Conservation (phyloP, 2,797 vertebrate genomes). For the Lindbergichthys nudifrons region DNA sequence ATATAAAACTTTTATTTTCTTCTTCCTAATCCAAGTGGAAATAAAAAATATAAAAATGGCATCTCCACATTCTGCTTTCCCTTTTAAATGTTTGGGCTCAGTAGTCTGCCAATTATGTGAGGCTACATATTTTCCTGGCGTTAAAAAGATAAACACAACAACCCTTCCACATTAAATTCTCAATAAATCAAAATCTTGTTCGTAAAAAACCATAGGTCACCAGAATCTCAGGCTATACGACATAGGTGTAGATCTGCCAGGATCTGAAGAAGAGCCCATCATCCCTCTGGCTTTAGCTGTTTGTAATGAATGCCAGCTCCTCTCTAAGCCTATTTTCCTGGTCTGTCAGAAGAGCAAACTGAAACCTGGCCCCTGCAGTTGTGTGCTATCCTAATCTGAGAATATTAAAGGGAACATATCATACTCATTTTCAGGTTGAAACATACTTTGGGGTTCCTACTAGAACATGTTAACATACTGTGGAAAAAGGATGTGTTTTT, state of each 20-base stretch:
- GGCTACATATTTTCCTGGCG: constrained; percentile 12
- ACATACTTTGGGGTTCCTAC: no score
- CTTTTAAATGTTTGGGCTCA: background rate
- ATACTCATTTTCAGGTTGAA: no score
- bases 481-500: no score
- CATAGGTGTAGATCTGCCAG: constrained; percentile 26
- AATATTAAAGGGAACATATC: background rate
- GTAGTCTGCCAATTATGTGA: background rate
- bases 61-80: background rate
- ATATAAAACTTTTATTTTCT: background rate
- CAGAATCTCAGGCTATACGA: constrained; percentile 15
- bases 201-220: constrained; percentile 37
- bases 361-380: constrained; percentile 30
- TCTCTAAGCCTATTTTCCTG: constrained; percentile 39
- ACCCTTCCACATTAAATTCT: constrained; percentile 5
- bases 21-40: background rate
- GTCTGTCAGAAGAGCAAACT: constrained; percentile 36
- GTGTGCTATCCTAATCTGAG: constrained; percentile 23
- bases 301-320: constrained; percentile 64
- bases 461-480: no score
- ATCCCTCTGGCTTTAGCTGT: constrained; percentile 40
- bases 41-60: background rate
- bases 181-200: constrained; percentile 25
- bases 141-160: background rate
- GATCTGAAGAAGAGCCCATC: constrained; percentile 62